Evolutionary conservation across 1,140 invertebrate species (phyloP).

Genomic region (Plectrocnemia conspersa): DNA sequence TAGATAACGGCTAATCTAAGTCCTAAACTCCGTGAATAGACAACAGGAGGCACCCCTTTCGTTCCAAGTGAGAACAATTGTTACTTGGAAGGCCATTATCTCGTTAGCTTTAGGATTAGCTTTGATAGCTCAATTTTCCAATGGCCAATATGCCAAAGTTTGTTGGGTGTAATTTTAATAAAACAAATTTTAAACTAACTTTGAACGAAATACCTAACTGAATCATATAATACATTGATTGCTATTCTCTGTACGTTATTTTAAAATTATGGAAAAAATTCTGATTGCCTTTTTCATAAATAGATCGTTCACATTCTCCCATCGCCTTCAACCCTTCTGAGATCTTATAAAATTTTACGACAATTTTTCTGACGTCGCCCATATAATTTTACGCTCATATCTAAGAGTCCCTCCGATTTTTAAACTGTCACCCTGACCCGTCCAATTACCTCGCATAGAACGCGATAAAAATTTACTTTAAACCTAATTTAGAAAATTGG

Average conservation of each 20-base stretch:
- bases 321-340: too few relatives aligned
- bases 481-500: too few relatives aligned
- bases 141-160: too few relatives aligned
- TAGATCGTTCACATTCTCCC: too few relatives aligned
- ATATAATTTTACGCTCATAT: slow-evolving; percentile 7
- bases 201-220: not conserved
- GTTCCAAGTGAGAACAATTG: slow-evolving; percentile 4
- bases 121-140: not conserved
- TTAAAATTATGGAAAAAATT: slow-evolving; percentile 1
- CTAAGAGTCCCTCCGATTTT: not conserved
- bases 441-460: too few relatives aligned
- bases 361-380: too few relatives aligned
- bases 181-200: not conserved
- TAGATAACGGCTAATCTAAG: slow-evolving; percentile 21
- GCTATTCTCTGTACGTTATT: not conserved
- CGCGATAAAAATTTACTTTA: too few relatives aligned
- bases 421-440: too few relatives aligned
- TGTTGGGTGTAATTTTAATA: not conserved
- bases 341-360: too few relatives aligned
- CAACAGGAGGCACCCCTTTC: slow-evolving; percentile 8
- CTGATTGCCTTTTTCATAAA: too few relatives aligned
- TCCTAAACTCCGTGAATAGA: slow-evolving; percentile 19
- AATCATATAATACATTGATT: not conserved
- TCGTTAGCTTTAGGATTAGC: slow-evolving; percentile 3
- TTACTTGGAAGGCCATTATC: slow-evolving; percentile 19